Evolutionary conservation across 2,888 invertebrate genomes (phyloP), one percentile per base, ranked within the genome.

Genomic region (Tribolium freemani): DNA sequence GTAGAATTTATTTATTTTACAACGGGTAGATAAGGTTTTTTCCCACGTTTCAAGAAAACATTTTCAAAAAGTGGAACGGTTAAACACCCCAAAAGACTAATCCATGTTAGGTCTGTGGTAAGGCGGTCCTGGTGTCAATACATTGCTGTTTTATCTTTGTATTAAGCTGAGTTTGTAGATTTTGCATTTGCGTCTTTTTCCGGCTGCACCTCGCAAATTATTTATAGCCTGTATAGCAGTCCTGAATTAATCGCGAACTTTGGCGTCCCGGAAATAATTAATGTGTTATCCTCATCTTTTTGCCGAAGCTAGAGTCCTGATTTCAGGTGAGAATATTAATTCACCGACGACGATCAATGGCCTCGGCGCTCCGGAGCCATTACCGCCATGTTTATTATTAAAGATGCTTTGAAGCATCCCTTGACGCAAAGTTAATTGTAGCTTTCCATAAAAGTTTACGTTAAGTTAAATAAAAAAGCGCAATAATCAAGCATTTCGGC

Each of bases 391-490:
- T 67, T 67, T 54, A 67, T 67, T 56, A 67, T 67, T 67, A 67
- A 67, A 56, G 57, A 30, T 10, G n/a, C 53, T 44, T 16, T 31
- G 63, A 9, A 26, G 63, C 63, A 26, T 38, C 30, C 51, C 60
- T 38, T 21, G 63, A 50, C 51, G 61, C 50, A 45, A 64, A 57
- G 31, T 64, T 71, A 71, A 66, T 71, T 71, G 66, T 21, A 58
- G 48, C 48, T 50, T 60, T 26, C 30, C 53, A 53, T 67, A 60
- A 71, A 71, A 71, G 64, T 54, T 57, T 61, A 54, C 61, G 26
- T 51, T 64, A 64, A 67, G 58, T 66, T 38, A 46, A 50, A 66
- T 66, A 71, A 71, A 61, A 53, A 51, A 20, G 48, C 45, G 69
- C 56, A 30, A 48, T 21, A 58, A 57, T 68, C 66, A 66, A 31